Base-by-base conservation (phyloP, 2,888 invertebrate species). In the Cerceris ruficornis region DNA sequence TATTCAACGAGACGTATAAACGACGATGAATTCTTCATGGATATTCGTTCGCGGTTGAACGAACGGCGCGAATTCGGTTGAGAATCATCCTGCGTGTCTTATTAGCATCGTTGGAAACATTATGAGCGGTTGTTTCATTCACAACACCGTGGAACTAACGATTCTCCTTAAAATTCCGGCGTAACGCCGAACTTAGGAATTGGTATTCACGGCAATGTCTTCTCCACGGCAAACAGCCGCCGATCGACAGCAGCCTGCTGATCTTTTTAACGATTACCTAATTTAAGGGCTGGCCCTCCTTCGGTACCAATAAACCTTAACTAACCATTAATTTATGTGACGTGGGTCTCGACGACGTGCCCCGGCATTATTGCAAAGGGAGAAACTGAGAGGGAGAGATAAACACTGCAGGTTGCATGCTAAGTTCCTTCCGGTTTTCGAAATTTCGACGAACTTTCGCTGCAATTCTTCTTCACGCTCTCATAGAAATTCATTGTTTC, bases 121-220 rank as follows among this genome's bases (percentile, higher is more conserved):
- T 55, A 7, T 55, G 28, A 13, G 17, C 55, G 46, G 46, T 13
- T 46, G 55, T 64, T 61, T 73, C 55, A 17, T 65, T 72, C 41
- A 54, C 57, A 52, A 28, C 7, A 42, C 28, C 41, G 14, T 39
- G 13, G 14, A 28, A 41, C 39, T 17, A 9, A 17, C 42, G n/a
- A 46, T 57, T 7, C 15, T 69, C 43, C 46, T 82, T 78, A 69
- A 61, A 60, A 82, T 81, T 73, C 81, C 60, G 8, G 17, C 46
- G 69, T 69, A 74, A 81, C 62, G 49, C 49, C 54, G 0, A 59
- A 71, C 15, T 69, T 55, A 49, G 68, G 28, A 75, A 81, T 78
- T 82, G 58, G 58, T 81, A 81, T 82, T 82, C 67, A 60, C 41
- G 52, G 15, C 42, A 17, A n/a, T 50, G 55, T 39, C 15, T 39